A percentile compares a stretch with the other conserved stretches of the same genome.
phyloP scores from a whole-genome alignment of 2,113 vertebrate genomes.

The Paramisgurnus dabryanus region DNA sequence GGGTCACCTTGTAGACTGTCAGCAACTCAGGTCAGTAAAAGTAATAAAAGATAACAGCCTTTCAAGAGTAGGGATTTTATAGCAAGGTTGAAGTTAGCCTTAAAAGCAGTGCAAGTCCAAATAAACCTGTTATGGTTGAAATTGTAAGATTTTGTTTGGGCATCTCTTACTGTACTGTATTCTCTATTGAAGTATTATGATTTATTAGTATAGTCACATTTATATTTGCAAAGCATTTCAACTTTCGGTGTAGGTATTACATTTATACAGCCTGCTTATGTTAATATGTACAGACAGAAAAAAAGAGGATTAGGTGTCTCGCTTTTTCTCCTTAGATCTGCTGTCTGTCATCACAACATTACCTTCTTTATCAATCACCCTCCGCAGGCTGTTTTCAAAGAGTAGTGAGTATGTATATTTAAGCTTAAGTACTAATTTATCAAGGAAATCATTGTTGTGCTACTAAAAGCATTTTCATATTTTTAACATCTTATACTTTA shows the following conservation, averaged over 20 bases:
- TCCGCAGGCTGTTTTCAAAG: conserved; percentile 33
- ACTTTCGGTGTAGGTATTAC: neutral
- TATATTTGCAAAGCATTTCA: neutral
- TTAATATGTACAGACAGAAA: conserved; percentile 46
- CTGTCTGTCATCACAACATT: conserved; percentile 51
- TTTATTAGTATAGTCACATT: neutral
- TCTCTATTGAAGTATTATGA: neutral
- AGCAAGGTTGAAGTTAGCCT: neutral
- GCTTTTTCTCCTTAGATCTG: conserved; percentile 49
- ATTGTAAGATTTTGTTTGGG: too few species aligned
- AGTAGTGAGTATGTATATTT: conserved; percentile 33
- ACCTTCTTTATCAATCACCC: conserved; percentile 43
- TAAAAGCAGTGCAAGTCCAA: neutral
- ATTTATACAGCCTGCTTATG: conserved; percentile 13
- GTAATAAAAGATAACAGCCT: conserved; percentile 24
- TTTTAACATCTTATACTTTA: neutral
- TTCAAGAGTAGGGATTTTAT: neutral
- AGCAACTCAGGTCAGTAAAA: neutral
- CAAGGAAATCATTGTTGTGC: neutral
- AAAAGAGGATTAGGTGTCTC: conserved; percentile 52
- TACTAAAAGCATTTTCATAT: conserved; percentile 19
- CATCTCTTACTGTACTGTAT: too few species aligned
- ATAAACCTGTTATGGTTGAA: too few species aligned
- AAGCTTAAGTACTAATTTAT: conserved; percentile 1
- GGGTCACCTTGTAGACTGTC: conserved; percentile 30